Base-by-base conservation (phyloP, 1,140 invertebrate genomes). In the Mamestra configurata region DNA sequence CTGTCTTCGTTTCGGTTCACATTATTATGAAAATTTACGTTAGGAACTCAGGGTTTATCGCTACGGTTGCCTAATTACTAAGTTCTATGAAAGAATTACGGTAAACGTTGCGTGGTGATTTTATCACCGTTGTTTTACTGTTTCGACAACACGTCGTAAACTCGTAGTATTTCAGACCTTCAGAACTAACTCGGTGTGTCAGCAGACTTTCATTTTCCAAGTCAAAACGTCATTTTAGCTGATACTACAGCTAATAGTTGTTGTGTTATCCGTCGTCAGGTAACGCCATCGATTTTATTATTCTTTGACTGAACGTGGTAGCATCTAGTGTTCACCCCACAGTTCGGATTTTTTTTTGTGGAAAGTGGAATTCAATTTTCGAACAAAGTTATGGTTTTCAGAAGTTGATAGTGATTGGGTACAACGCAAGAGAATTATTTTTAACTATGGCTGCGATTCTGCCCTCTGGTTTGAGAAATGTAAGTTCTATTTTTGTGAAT, bases 251-350 rank as follows among this genome's bases (percentile, higher is more conserved):
- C 10, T 57, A 61, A 76, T 61, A 27, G 46, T 66, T 80, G 72
- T 80, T 75, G 79, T 75, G 49, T 53, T 37, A 35, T 64, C 37
- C 79, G 90, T 92, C 90, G 90, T 93, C 89, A 86, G 81, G 90
- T 86, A 88, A 92, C 89, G 57, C 40, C 79, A 92, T 92, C 86
- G 89, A 92, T 92, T 91, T 89, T 86, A 79, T 68, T 68, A 81
- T 49, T 75, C 27, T 61, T 11, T 24, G 49, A 11, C 55, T 43
- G 53, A 35, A 46, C 11, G 49, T 11, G 31, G 5, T 15, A 40
- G 35, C 71, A 22, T 75, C 22, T 4, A 31, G 2, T n/a, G n/a
- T n/a, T n/a, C 1, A 31, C 27, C 27, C 27, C 27, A 59, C 37
- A 59, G 53, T 37, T 59, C 18, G 51, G 37, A n/a, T n/a, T n/a